Percentiles rank a stretch among this genome's conserved stretches.
Evolutionary conservation across 2,113 vertebrate species (phyloP).

Genomic region (Gallinago jamesoni): DNA sequence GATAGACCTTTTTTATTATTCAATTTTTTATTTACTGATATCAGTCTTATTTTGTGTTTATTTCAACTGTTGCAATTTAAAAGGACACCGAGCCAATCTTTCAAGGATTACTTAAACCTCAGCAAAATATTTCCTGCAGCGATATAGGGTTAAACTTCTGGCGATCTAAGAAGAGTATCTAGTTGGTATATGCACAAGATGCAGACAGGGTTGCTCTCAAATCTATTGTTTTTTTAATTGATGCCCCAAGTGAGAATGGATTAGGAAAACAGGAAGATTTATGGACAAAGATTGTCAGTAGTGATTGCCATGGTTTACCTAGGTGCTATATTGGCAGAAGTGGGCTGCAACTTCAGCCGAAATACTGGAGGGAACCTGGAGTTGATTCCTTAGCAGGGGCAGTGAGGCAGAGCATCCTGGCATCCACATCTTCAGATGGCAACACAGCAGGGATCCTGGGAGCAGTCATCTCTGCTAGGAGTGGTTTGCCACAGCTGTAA

Average conservation of each 20-base stretch:
- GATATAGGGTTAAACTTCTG: neutral
- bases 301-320: neutral
- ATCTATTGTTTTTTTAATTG: neutral
- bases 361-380: neutral
- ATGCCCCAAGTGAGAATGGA: neutral
- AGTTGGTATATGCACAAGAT: neutral
- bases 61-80: neutral
- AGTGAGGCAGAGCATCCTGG: neutral
- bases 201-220: neutral
- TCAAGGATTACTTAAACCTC: neutral
- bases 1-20: neutral
- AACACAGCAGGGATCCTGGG: neutral
- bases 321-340: neutral
- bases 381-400: neutral
- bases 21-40: neutral
- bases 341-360: neutral
- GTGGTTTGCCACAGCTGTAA: neutral
- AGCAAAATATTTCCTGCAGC: neutral
- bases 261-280: neutral
- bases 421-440: neutral
- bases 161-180: neutral
- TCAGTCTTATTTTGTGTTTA: neutral
- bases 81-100: neutral
- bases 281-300: neutral
- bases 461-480: neutral